phyloP scores from a whole-genome alignment of 2,797 vertebrate species.

The Chiroxiphia lanceolata region DNA sequence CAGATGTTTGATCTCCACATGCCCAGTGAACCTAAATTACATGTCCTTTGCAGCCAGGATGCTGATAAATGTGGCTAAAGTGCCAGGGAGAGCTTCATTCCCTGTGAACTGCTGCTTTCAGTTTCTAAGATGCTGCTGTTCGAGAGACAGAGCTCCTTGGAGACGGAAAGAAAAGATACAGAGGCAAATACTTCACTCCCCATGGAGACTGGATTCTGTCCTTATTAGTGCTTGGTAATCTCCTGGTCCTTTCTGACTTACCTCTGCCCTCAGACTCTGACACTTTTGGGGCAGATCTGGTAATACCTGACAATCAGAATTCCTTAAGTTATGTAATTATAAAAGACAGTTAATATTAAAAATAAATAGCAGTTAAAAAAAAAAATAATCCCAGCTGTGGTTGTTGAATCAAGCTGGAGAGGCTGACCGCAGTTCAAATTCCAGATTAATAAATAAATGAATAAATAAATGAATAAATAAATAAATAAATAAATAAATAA shows the following conservation, averaged over 20 bases:
- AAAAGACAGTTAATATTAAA: not conserved
- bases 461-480: too few species aligned
- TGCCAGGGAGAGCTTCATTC: conserved; percentile 26
- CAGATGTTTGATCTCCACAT: not conserved
- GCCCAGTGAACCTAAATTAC: not conserved
- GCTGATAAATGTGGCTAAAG: conserved; percentile 21
- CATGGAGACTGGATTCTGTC: conserved; percentile 23
- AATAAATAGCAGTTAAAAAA: not conserved
- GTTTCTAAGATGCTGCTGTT: conserved; percentile 45
- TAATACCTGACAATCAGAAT: not conserved
- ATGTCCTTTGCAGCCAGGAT: not conserved
- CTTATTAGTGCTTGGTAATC: conserved; percentile 8
- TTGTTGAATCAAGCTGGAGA: not conserved
- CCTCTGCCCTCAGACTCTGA: not conserved
- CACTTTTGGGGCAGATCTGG: fast-evolving
- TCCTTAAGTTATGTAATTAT: not conserved
- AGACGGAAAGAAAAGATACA: conserved; percentile 53
- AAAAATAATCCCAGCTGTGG: not conserved
- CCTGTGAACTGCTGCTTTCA: conserved; percentile 52
- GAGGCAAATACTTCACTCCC: conserved; percentile 35
- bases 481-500: too few species aligned
- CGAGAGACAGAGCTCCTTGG: conserved; percentile 57
- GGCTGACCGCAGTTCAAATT: not conserved
- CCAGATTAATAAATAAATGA: not conserved
- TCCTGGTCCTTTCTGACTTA: not conserved